Percentiles rank a stretch among this genome's conserved stretches.
phyloP scores from a whole-genome alignment of 2,888 invertebrate genomes.

The Aphodius sticticus region DNA sequence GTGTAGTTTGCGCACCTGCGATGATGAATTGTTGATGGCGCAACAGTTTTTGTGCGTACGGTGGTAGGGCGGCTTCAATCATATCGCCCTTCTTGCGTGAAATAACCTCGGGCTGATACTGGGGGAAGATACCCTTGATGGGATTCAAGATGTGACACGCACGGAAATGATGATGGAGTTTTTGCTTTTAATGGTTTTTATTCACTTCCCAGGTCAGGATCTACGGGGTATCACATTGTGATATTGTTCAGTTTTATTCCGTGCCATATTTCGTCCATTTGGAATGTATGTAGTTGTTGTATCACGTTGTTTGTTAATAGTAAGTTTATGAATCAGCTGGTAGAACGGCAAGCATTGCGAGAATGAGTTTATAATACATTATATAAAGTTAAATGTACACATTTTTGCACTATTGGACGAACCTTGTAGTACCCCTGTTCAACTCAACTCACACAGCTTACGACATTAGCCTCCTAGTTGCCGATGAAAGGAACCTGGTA shows the following conservation, averaged over 20 bases:
- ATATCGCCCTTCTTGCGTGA: constrained; percentile 4
- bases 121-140: neutral
- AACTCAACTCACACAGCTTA: no score
- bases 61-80: neutral
- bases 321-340: no score
- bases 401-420: no score
- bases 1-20: neutral
- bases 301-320: no score
- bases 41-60: neutral
- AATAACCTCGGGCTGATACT: neutral
- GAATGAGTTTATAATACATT: no score
- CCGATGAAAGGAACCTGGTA: no score
- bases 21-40: constrained; percentile 4
- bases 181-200: neutral
- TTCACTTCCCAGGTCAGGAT: neutral
- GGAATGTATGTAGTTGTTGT: no score
- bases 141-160: neutral
- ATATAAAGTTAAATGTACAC: no score
- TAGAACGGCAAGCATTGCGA: no score
- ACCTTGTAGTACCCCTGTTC: no score
- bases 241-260: neutral
- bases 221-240: neutral
- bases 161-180: neutral
- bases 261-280: no score
- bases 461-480: no score